Evolutionary conservation across 2,113 vertebrate genomes (phyloP), one percentile per base, ranked within the genome.

Genomic region (Aythya baeri): DNA sequence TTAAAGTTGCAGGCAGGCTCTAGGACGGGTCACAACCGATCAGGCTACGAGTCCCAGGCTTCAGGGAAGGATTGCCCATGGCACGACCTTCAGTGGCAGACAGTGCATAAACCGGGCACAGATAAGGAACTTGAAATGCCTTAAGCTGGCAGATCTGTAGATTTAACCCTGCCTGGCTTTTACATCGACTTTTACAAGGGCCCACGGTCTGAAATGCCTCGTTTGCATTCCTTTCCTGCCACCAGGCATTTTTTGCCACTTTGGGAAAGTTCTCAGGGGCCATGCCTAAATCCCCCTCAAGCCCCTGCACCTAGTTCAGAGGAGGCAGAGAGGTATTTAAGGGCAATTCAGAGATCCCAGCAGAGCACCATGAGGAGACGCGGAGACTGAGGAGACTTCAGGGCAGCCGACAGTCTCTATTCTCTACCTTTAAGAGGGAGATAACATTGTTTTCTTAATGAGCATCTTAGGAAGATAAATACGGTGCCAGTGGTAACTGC

Each of bases 121-220:
- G 13, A 17, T 3, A 5, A 57, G 26, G 36, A 52, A 44, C 63
- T 36, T 12, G 49, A 66, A 61, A 21, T 49, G 46, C 46, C 46
- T 49, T 11, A 49, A 21, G 41, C 29, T 29, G 43, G 16, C 17
- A 44, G 1, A 26, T 1, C 27, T 31, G 17, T 0, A 4, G 4
- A 4, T 49, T 68, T 13, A n/a, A 52, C 34, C 31, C 54, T 3
- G 2, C 25, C 1, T 17, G 43, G 46, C 17, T 59, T 75, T 22
- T 4, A 5, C 5, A 1, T 1, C 29, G 32, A 13, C 1, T 63
- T 70, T 7, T 7, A 32, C 13, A 8, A 14, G 11, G 22, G 15
- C 18, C 34, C 70, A 10, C 21, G 25, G 63, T 9, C 50, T 7
- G 38, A 59, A 55, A 6, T 3, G 12, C 55, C 21, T 4, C 14